Evolutionary conservation across 2,113 vertebrate genomes (phyloP).

Genomic region (Rhipidura dahli): DNA sequence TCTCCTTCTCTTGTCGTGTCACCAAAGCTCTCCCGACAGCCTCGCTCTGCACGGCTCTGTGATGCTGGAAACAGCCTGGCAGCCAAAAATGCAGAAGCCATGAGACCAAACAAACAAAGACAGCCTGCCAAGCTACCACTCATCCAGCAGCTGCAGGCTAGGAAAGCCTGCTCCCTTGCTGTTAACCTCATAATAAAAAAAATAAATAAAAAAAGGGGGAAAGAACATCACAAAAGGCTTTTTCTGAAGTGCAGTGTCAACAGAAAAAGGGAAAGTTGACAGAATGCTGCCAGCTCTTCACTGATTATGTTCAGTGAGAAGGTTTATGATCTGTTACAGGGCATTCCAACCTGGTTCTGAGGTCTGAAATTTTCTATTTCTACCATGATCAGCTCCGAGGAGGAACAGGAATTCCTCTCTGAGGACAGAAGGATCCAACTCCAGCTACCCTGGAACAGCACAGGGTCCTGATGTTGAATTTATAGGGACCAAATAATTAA

Average conservation of each 20-base stretch:
- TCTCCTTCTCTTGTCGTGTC: background rate
- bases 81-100: slow-evolving; percentile 4
- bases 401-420: background rate
- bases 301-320: rapidly evolving
- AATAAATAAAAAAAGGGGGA: rapidly evolving
- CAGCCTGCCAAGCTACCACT: slow-evolving; percentile 2
- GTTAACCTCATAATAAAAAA: background rate
- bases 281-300: background rate
- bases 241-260: background rate
- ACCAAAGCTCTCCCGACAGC: background rate
- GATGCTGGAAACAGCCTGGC: background rate
- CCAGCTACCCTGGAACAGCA: rapidly evolving
- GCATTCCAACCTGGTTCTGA: background rate
- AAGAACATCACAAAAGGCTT: background rate
- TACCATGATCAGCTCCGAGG: background rate
- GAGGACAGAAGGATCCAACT: background rate
- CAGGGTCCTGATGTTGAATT: background rate
- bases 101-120: slow-evolving; percentile 21
- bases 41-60: background rate
- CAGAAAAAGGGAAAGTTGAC: background rate
- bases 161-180: slow-evolving; percentile 23
- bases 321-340: background rate
- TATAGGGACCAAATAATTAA: background rate
- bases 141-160: slow-evolving; percentile 31
- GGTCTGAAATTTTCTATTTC: background rate